A percentile compares a stretch with the other conserved stretches of the same genome.
These are phyloP conservation scores for Trididemnum clinides DNA, from an alignment of 23 tunicate species.

Conservation along the genomic window DNA sequence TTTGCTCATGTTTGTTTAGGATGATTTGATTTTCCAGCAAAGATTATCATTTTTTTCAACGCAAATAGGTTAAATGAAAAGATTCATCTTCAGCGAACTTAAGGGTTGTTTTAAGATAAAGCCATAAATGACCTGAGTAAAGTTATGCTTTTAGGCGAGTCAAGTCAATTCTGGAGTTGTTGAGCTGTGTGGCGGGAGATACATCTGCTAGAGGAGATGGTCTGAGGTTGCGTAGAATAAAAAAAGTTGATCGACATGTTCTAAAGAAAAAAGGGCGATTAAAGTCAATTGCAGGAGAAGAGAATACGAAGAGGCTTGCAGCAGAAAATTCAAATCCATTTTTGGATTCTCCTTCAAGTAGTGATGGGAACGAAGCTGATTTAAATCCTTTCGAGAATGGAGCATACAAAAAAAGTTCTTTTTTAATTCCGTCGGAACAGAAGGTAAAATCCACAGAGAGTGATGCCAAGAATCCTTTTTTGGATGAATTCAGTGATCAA, in stretches of 20 bases:
- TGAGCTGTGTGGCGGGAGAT: constrained; percentile 30
- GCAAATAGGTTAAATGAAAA: too few species aligned
- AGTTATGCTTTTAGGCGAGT: constrained; percentile 44
- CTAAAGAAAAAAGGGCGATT: neutral
- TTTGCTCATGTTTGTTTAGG: too few species aligned
- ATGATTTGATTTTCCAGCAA: too few species aligned
- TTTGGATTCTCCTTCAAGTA: constrained; percentile 34
- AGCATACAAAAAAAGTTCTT: constrained; percentile 31
- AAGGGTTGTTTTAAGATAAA: too few species aligned
- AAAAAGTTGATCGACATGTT: neutral
- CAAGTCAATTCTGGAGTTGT: constrained; percentile 53
- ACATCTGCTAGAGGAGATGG: constrained; percentile 30
- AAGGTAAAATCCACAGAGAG: neutral
- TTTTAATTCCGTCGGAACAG: neutral
- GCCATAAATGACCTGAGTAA: too few species aligned
- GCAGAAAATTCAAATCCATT: constrained; percentile 17
- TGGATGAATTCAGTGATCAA: constrained; percentile 7
- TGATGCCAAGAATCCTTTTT: constrained; percentile 24
- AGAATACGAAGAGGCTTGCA: neutral
- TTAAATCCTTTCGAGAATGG: constrained; percentile 35
- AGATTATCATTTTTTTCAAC: too few species aligned
- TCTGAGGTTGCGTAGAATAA: neutral
- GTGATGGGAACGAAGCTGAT: constrained; percentile 18
- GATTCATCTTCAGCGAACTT: too few species aligned
- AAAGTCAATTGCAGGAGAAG: neutral